phyloP scores from a whole-genome alignment of 2,797 vertebrate genomes.

The Micrastur ruficollis region DNA sequence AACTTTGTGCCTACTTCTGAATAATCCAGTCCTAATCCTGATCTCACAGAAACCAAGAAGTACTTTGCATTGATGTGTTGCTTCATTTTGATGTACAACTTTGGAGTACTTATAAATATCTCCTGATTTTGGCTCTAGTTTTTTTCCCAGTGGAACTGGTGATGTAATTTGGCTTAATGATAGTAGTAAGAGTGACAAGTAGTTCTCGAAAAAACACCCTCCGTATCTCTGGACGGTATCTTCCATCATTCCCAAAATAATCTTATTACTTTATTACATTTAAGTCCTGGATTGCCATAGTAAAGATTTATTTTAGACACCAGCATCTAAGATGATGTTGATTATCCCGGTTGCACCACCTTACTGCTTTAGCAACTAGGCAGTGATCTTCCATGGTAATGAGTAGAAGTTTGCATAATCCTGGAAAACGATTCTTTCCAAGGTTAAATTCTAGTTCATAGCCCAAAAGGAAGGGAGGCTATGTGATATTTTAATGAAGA shows the following conservation, averaged over 20 bases:
- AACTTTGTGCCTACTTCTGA: not conserved
- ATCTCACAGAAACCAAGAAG: slow-evolving; percentile 23
- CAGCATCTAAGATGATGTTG: not conserved
- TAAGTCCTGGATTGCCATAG: not conserved
- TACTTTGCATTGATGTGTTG: slow-evolving; percentile 23
- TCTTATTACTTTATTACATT: not conserved
- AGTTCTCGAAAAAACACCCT: not conserved
- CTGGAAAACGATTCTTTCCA: not conserved
- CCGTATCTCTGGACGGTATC: not conserved
- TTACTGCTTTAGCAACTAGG: not conserved
- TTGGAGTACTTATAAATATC: not conserved
- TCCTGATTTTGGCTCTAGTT: not conserved
- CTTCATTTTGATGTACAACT: not conserved
- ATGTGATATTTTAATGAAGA: not conserved
- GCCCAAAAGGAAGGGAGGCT: not conserved
- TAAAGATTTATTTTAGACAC: not conserved
- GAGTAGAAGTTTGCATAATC: not conserved
- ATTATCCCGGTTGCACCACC: not conserved
- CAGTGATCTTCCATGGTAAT: not conserved
- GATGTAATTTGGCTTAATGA: not conserved
- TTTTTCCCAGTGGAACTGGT: not conserved
- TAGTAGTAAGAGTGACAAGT: not conserved
- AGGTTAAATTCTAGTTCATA: not conserved
- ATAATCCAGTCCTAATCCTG: slow-evolving; percentile 21
- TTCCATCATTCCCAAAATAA: not conserved